Percentiles rank a stretch among this genome's conserved stretches.
Evolutionary conservation across 2,888 invertebrate genomes (phyloP).

Genomic region (Gnatocerus cornutus): DNA sequence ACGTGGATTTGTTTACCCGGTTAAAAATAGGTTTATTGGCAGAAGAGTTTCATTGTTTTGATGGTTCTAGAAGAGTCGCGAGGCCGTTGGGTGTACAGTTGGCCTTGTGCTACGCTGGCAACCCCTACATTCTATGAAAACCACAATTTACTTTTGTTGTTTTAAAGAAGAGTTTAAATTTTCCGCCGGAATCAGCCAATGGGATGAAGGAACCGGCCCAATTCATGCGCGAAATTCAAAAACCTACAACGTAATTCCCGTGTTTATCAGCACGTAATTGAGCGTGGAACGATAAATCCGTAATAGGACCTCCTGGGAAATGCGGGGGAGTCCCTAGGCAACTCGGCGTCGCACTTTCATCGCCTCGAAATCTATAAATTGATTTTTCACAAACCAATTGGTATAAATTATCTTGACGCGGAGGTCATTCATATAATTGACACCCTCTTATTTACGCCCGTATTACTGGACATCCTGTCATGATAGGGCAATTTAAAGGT

Average conservation of each 20-base stretch:
- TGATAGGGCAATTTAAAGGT: constrained; percentile 1
- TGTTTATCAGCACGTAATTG: no score
- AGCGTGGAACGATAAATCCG: no score
- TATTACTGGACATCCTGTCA: constrained; percentile 1
- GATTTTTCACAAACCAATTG: neutral
- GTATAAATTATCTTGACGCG: neutral
- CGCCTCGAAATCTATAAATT: neutral
- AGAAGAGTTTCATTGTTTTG: neutral
- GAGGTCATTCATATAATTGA: constrained; percentile 2
- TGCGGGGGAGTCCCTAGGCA: no score
- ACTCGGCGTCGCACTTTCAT: neutral
- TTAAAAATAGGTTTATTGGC: constrained; percentile 2
- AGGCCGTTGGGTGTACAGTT: neutral
- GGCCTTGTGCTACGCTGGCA: neutral
- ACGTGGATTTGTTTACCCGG: neutral
- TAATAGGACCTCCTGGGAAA: no score
- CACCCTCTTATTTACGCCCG: constrained; percentile 3
- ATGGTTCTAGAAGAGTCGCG: neutral
- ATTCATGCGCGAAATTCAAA: no score
- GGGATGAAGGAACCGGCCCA: no score
- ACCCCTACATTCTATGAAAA: no score
- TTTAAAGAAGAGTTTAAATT: no score
- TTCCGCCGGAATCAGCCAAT: no score
- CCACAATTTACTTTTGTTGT: no score
- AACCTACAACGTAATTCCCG: no score